These are phyloP conservation scores for Aurelia sp. DNA, from an alignment of 30 jellyfish, hydroid and myxozoan genomes.

Conservation along the genomic window DNA sequence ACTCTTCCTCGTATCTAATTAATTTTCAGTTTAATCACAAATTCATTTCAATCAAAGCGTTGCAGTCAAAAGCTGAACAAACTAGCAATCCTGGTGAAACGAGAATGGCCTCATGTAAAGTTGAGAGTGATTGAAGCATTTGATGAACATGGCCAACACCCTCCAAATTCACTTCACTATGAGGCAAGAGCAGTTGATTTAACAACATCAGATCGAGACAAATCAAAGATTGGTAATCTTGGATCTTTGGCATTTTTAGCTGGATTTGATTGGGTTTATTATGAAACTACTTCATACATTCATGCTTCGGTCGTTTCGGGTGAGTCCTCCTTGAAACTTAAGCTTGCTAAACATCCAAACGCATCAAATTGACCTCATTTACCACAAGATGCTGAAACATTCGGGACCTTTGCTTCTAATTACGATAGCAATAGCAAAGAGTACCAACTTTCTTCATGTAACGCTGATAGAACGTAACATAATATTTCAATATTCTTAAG, in stretches of 20 bases:
- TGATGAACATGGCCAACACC: slow-evolving; percentile 73
- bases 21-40: too few species aligned
- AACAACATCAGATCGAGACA: slow-evolving; percentile 71
- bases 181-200: slow-evolving; percentile 81
- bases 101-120: slow-evolving; percentile 67
- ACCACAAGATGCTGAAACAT: neutral
- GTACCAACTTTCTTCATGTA: too few species aligned
- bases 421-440: too few species aligned
- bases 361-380: neutral
- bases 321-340: neutral
- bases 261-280: slow-evolving; percentile 70
- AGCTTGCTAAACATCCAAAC: neutral
- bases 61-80: slow-evolving; percentile 55
- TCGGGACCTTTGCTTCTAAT: neutral
- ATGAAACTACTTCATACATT: slow-evolving; percentile 46
- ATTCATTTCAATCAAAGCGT: slow-evolving; percentile 17
- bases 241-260: slow-evolving; percentile 64
- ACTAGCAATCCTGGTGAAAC: slow-evolving; percentile 57
- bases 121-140: slow-evolving; percentile 74
- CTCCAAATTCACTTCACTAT: slow-evolving; percentile 71
- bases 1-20: too few species aligned
- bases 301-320: slow-evolving; percentile 70
- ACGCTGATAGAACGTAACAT: too few species aligned
- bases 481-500: too few species aligned
- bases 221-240: slow-evolving; percentile 54